These are phyloP conservation scores for Naja naja DNA, from an alignment of 2,113 vertebrate species.

Conservation along the genomic window DNA sequence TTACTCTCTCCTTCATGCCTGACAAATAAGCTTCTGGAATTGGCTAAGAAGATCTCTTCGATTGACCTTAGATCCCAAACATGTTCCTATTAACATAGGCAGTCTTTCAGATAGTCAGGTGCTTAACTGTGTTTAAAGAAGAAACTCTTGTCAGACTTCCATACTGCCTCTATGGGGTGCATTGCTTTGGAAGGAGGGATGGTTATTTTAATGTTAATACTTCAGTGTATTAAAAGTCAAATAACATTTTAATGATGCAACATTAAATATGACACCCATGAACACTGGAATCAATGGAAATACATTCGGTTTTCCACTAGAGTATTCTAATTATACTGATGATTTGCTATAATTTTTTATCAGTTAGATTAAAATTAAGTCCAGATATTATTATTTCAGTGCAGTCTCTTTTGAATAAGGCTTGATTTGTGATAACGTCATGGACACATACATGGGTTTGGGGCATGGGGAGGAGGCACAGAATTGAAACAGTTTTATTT, in stretches of 20 bases:
- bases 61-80: not conserved
- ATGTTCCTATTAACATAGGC: not conserved
- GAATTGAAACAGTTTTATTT: not conserved
- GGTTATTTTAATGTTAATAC: not conserved
- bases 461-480: not conserved
- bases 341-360: not conserved
- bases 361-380: not conserved
- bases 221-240: not conserved
- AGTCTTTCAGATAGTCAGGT: not conserved
- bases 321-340: not conserved
- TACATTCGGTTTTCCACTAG: conserved; percentile 6
- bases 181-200: not conserved
- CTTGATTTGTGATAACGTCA: not conserved
- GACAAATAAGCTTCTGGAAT: not conserved
- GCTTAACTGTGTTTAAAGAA: not conserved
- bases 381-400: not conserved
- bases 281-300: not conserved
- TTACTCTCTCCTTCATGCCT: not conserved
- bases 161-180: not conserved
- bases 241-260: too few relatives aligned
- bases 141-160: not conserved
- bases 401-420: not conserved
- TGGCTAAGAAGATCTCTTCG: not conserved
- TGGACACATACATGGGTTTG: not conserved
- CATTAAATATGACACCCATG: too few relatives aligned